Percentiles rank a stretch among this genome's conserved stretches.
Conservation (phyloP, 2,113 vertebrate genomes). For the Trogon surrucura region DNA sequence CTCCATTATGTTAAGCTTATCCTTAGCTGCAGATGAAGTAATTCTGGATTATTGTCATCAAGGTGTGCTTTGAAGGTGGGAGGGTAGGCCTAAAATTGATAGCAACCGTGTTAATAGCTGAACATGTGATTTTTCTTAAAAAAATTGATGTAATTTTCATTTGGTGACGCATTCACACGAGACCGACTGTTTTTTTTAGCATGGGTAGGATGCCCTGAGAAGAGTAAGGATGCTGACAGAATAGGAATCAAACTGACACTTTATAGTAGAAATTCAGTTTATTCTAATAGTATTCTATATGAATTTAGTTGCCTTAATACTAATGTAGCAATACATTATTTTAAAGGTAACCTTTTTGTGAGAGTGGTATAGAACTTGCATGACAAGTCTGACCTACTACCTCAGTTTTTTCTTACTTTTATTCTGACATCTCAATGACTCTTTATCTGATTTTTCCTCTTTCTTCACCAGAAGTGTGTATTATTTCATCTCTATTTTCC, state of each 20-base stretch:
- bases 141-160: neutral
- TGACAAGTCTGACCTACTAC: neutral
- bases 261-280: neutral
- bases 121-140: neutral
- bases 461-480: neutral
- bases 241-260: neutral
- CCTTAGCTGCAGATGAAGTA: slow-evolving; percentile 11
- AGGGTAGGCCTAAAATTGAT: neutral
- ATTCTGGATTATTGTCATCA: slow-evolving; percentile 44
- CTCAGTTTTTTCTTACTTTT: neutral
- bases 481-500: neutral
- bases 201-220: neutral
- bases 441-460: neutral
- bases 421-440: neutral
- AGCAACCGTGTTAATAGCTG: neutral
- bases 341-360: neutral
- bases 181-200: neutral
- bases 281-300: neutral
- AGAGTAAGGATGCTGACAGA: neutral
- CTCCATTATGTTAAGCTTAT: slow-evolving; percentile 28
- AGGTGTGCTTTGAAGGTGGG: slow-evolving; percentile 36
- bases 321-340: neutral
- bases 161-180: neutral
- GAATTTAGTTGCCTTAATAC: neutral
- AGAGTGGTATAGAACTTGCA: neutral